Conservation (phyloP, 2,113 vertebrate species). For the Ahaetulla prasina region DNA sequence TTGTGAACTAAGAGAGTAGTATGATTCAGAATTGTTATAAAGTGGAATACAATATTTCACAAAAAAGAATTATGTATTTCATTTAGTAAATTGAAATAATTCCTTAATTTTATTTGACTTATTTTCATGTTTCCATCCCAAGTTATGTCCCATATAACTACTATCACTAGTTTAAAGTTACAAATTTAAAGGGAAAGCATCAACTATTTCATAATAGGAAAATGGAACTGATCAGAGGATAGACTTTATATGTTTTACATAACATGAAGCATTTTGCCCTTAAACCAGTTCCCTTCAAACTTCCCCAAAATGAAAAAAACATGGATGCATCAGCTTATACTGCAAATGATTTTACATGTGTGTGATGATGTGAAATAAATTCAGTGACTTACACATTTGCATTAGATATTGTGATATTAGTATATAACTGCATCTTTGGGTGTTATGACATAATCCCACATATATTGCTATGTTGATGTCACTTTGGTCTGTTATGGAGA, state of each 20-base stretch:
- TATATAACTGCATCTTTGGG: not conserved
- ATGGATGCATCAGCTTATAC: not conserved
- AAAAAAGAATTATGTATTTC: slow-evolving; percentile 28
- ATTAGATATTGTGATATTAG: not conserved
- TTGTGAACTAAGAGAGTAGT: slow-evolving; percentile 23
- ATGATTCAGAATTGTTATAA: slow-evolving; percentile 19
- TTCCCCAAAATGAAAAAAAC: not conserved
- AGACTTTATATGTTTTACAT: not conserved
- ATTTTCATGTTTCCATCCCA: not conserved
- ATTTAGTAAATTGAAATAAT: slow-evolving; percentile 29
- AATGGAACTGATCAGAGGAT: not conserved
- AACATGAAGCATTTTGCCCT: not conserved
- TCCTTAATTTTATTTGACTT: not conserved
- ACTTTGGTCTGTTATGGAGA: not conserved
- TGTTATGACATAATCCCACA: not conserved
- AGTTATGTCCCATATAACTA: slow-evolving; percentile 26
- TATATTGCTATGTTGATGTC: not conserved
- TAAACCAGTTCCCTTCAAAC: not conserved
- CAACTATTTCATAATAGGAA: not conserved
- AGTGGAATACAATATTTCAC: slow-evolving; percentile 14
- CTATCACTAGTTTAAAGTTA: not conserved
- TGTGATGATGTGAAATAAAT: not conserved
- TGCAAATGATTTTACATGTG: not conserved
- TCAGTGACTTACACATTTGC: not conserved
- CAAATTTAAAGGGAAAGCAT: not conserved